Evolutionary conservation across 2,888 invertebrate species (phyloP), one percentile per base, ranked within the genome.

Genomic region (Sesamia inferens): DNA sequence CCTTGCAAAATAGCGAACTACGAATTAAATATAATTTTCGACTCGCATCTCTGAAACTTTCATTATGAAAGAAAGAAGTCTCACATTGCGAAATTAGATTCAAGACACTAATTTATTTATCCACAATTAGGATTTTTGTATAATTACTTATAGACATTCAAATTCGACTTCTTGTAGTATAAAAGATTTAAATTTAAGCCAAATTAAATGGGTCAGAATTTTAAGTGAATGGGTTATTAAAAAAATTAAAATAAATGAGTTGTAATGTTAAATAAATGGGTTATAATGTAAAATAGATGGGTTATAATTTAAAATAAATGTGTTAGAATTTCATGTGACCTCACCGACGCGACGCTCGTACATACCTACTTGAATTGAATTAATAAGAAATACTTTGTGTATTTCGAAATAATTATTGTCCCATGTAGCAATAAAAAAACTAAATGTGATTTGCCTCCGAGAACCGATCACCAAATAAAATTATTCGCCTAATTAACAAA

Each of bases 61-160:
- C 51, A 67, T 68, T 61, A 78, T 76, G 80, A 84, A 86, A 78
- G 74, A 82, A 84, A 85, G 76, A 86, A 86, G 76, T 86, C 84
- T 82, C 65, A 51, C 78, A 66, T 76, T 62, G 63, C 66, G 58
- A 84, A 86, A 84, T 84, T 78, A 82, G 79, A 82, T 85, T 76
- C 73, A 70, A 86, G 82, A 86, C 85, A 78, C 86, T 74, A 86
- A 85, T 86, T 85, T 85, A 85, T 86, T 85, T 85, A 67, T 61
- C 82, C 82, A 67, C 84, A 74, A 80, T 86, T 69, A 78, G 69
- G 24, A 80, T 65, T 74, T 48, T 69, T 69, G 62, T 76, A 79
- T 64, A 65, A 70, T 64, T 67, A 67, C 47, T 72, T 68, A 14
- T 68, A 61, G 76, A 79, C 65, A 79, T 82, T 78, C 58, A 55